These are phyloP conservation scores for Campoletis raptor DNA, from an alignment of 2,888 invertebrate genomes.

Conservation along the genomic window DNA sequence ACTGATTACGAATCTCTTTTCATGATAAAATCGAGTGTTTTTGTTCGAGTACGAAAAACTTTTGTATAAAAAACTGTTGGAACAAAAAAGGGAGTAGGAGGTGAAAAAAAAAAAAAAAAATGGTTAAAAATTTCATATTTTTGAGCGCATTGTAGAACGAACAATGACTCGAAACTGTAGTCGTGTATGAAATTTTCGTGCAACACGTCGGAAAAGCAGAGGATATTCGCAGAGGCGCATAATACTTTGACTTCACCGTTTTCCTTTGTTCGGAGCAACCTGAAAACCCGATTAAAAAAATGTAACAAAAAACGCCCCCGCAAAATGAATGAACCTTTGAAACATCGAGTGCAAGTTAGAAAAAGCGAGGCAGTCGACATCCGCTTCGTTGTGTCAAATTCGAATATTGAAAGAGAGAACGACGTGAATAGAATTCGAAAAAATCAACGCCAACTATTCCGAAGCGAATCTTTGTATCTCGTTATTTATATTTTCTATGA, in stretches of 20 bases:
- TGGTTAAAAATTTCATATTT: neutral
- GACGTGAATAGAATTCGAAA: neutral
- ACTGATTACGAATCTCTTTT: neutral
- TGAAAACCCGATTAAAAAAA: slow-evolving; percentile 51
- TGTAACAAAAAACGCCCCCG: neutral
- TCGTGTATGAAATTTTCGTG: slow-evolving; percentile 3
- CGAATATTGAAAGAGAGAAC: slow-evolving; percentile 22
- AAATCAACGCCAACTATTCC: neutral
- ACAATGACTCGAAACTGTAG: slow-evolving; percentile 2
- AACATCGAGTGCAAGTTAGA: slow-evolving; percentile 55
- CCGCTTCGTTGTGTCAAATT: slow-evolving; percentile 36
- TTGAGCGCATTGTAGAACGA: slow-evolving; percentile 12
- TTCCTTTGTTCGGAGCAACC: slow-evolving; percentile 52
- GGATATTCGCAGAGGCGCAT: slow-evolving; percentile 22
- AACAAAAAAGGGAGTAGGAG: no score
- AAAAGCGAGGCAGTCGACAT: neutral
- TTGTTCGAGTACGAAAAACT: neutral
- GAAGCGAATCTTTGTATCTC: neutral
- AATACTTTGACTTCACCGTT: slow-evolving; percentile 43
- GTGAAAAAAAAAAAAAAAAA: neutral
- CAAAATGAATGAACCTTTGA: slow-evolving; percentile 20
- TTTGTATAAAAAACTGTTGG: neutral
- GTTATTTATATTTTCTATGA: neutral
- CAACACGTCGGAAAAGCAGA: slow-evolving; percentile 34
- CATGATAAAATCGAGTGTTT: neutral